phyloP scores from a whole-genome alignment of 2,888 invertebrate species.

The Coremacera marginata region DNA sequence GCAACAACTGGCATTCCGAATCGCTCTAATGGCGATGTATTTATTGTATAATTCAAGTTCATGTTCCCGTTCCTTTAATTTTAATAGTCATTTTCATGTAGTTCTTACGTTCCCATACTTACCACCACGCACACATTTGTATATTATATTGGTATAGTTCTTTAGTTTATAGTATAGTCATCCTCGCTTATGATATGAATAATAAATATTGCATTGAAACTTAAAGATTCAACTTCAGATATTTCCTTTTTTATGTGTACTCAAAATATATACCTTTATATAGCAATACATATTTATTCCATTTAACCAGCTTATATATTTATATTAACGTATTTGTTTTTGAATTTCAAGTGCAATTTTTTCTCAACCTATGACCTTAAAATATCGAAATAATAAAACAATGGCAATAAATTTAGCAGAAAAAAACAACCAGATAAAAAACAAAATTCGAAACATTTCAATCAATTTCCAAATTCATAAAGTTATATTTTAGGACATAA shows the following conservation, averaged over 20 bases:
- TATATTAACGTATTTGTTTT: neutral
- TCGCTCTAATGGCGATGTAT: constrained; percentile 51
- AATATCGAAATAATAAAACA: constrained; percentile 1
- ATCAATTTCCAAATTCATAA: neutral
- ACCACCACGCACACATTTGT: neutral
- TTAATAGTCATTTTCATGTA: neutral
- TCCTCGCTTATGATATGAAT: neutral
- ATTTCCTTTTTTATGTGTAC: neutral
- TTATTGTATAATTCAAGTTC: constrained; percentile 54
- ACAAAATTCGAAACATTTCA: neutral
- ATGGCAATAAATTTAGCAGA: constrained; percentile 28
- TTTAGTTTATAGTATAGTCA: neutral
- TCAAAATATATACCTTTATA: neutral
- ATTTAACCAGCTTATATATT: neutral
- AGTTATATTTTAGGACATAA: neutral
- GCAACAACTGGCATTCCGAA: constrained; percentile 27
- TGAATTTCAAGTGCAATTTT: constrained; percentile 29
- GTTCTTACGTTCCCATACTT: neutral
- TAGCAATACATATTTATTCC: neutral
- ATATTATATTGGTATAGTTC: neutral
- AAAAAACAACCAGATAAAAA: neutral
- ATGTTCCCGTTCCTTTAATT: neutral
- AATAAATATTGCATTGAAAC: neutral
- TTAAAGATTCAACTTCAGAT: neutral
- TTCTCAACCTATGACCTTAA: constrained; percentile 29